Conservation (phyloP, 2,888 invertebrate genomes). For the Pandemis heparana region DNA sequence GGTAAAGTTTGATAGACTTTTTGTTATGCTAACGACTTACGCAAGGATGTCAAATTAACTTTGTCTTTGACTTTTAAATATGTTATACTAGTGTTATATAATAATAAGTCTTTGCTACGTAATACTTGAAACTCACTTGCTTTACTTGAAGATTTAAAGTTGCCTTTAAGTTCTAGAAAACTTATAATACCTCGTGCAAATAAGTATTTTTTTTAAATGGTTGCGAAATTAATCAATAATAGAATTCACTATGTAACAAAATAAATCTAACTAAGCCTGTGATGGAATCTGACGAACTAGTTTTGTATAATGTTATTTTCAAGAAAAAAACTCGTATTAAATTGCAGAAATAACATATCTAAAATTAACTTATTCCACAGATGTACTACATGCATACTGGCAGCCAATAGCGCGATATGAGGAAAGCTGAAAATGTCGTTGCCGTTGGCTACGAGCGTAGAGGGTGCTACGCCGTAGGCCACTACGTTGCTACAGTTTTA, state of each 20-base stretch:
- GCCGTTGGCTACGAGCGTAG: slow-evolving; percentile 10
- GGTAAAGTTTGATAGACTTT: neutral
- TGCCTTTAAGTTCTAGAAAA: too few relatives aligned
- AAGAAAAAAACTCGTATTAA: neutral
- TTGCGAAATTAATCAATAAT: too few relatives aligned
- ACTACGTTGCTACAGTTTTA: slow-evolving; percentile 5
- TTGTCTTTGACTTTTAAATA: too few relatives aligned
- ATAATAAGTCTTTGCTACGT: too few relatives aligned
- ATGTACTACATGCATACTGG: neutral
- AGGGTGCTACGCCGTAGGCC: slow-evolving; percentile 22
- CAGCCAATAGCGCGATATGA: neutral
- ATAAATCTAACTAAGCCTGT: too few relatives aligned
- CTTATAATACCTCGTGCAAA: too few relatives aligned
- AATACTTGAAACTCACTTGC: too few relatives aligned
- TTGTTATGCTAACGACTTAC: neutral
- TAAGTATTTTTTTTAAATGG: too few relatives aligned
- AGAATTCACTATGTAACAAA: too few relatives aligned
- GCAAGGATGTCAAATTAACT: neutral
- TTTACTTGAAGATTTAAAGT: too few relatives aligned
- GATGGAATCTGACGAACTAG: neutral
- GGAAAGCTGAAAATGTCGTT: slow-evolving; percentile 1
- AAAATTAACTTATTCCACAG: neutral
- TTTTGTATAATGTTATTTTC: neutral
- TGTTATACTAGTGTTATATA: too few relatives aligned
- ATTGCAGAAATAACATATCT: neutral